phyloP scores from a whole-genome alignment of 2,797 vertebrate species.

The Salmo trutta region DNA sequence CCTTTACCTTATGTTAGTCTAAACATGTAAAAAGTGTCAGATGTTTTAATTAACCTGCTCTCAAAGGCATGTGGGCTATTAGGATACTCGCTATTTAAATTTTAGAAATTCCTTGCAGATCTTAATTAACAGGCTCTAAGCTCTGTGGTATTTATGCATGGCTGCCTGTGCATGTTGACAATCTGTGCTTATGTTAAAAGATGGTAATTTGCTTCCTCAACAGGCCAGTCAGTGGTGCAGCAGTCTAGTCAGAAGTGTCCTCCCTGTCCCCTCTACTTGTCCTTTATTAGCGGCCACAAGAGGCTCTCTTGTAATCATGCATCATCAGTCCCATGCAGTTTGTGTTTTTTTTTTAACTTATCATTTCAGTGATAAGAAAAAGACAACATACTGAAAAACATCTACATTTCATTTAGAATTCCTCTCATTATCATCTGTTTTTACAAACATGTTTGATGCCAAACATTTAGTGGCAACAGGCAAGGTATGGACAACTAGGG shows the following conservation, averaged over 20 bases:
- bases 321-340: neutral
- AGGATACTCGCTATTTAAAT: neutral
- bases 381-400: conserved; percentile 56
- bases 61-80: neutral
- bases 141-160: neutral
- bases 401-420: conserved; percentile 62
- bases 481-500: conserved; percentile 8
- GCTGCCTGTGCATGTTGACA: neutral
- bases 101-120: neutral
- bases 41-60: neutral
- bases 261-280: neutral
- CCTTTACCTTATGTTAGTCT: neutral
- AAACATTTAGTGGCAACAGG: conserved; percentile 44
- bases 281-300: neutral
- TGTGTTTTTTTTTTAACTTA: neutral
- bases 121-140: too few relatives aligned
- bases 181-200: neutral
- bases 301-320: neutral
- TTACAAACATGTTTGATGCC: conserved; percentile 65
- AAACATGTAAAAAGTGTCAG: neutral
- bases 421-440: conserved; percentile 43
- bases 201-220: conserved; percentile 1
- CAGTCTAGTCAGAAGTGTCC: neutral
- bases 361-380: neutral
- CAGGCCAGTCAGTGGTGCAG: neutral